These are phyloP conservation scores for Ectobius pallidus DNA, from an alignment of 2,888 invertebrate species.

Conservation along the genomic window DNA sequence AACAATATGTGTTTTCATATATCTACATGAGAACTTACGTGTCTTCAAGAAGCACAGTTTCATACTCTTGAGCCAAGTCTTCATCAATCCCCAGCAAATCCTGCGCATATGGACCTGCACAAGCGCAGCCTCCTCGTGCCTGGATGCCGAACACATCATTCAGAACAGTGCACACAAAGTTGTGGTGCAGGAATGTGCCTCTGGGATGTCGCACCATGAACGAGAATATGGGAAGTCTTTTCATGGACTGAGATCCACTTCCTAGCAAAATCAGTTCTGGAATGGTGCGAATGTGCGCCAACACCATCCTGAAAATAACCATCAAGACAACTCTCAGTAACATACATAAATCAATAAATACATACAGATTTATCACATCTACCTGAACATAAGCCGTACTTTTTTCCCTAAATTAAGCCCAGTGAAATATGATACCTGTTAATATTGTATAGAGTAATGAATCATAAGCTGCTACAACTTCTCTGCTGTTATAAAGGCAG, in stretches of 20 bases:
- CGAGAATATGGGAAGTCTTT: conserved; percentile 82
- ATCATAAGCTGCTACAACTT: too few relatives aligned
- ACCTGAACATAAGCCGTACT: background rate
- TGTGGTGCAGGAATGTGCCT: conserved; percentile 86
- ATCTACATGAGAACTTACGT: conserved; percentile 54
- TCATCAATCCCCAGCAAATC: conserved; percentile 84
- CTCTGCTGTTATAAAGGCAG: too few relatives aligned
- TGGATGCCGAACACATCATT: conserved; percentile 94
- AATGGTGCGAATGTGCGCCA: conserved; percentile 78
- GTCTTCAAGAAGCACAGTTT: conserved; percentile 69
- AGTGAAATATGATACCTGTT: too few relatives aligned
- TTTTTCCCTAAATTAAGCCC: background rate
- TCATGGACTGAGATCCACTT: conserved; percentile 67
- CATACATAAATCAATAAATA: too few relatives aligned
- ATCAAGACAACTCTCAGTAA: too few relatives aligned
- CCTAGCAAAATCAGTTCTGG: conserved; percentile 82
- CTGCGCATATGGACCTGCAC: conserved; percentile 84
- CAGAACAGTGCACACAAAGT: conserved; percentile 82
- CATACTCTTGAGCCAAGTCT: conserved; percentile 75
- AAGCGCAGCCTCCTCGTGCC: conserved; percentile 78
- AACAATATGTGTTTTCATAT: too few relatives aligned
- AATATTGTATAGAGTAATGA: too few relatives aligned
- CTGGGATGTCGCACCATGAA: conserved; percentile 82
- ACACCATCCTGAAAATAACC: conserved; percentile 69
- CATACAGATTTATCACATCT: too few relatives aligned